Evolutionary conservation across 2,797 vertebrate species (phyloP), one percentile per base, ranked within the genome.

Genomic region (Phataginus tetradactyla): DNA sequence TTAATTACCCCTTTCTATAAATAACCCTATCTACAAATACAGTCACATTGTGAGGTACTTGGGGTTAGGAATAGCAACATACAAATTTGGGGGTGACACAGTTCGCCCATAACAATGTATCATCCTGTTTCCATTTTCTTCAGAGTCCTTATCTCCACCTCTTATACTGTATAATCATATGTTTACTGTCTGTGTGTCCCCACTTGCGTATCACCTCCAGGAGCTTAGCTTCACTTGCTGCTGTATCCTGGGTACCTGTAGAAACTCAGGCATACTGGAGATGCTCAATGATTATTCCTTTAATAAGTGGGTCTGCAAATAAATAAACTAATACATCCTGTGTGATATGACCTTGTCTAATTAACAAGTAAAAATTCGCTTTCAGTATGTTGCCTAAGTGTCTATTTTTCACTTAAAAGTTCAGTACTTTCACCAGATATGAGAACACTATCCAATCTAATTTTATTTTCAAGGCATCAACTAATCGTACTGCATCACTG

Each of bases 381-480:
- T 94, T 93, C 61, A 55, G 18, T 81, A 78, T 83, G 71, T 61
- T 90, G 51, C 4, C n/a, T 94, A 79, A 89, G 7, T 71, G 68
- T 55, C 15, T 79, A 96, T n/a, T 64, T 93, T 51, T 32, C 69
- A 80, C 15, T 96, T 69, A 92, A 77, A 72, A 96, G 7, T 96
- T 91, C 53, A 90, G 45, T 81, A 94, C 59, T 29, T 96, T 87
- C 51, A 86, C 86, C 15, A 95, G 95, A 94, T 66, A 59, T 64
- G 86, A 95, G 5, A 77, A 96, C n/a, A 25, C 20, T 91, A 34
- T 39, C 90, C n/a, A 96, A 90, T 27, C 23, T 90, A 78, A 74
- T 97, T 96, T 95, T 77, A 95, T 92, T 95, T 92, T 84, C 86
- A 79, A 2, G 91, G 53, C 55, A 81, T 68, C 23, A 96, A 49